Percentiles rank a stretch among this genome's conserved stretches.
Conservation (phyloP, 2,797 vertebrate species). For the Sebastes nivosus region DNA sequence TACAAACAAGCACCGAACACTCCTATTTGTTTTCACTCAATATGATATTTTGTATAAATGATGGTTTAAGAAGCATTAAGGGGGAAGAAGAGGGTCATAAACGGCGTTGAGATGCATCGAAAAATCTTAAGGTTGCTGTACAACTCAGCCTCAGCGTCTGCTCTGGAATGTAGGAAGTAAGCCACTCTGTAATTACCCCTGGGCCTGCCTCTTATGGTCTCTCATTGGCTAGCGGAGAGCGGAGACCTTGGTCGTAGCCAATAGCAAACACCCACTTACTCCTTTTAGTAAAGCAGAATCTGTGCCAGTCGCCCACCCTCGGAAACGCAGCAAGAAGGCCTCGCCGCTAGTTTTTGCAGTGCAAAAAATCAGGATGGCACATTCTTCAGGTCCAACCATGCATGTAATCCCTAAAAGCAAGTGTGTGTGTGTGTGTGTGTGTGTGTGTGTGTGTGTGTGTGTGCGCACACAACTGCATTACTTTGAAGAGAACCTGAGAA, state of each 20-base stretch:
- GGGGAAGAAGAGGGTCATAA: neutral
- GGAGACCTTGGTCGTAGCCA: slow-evolving; percentile 25
- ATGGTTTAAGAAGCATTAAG: neutral
- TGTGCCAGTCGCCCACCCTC: slow-evolving; percentile 44
- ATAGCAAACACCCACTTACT: slow-evolving; percentile 17
- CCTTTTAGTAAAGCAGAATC: slow-evolving; percentile 15
- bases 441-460: neutral
- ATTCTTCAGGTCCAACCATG: slow-evolving; percentile 67
- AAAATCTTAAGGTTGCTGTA: slow-evolving; percentile 32
- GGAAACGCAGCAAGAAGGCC: slow-evolving; percentile 33
- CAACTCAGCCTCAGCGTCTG: slow-evolving; percentile 43
- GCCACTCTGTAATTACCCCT: slow-evolving; percentile 72
- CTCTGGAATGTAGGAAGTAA: slow-evolving; percentile 74
- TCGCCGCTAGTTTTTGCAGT: slow-evolving; percentile 35
- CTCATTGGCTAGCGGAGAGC: slow-evolving; percentile 50
- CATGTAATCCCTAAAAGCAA: slow-evolving; percentile 53
- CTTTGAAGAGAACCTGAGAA: slow-evolving; percentile 1
- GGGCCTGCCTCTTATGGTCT: slow-evolving; percentile 2
- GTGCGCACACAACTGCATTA: neutral
- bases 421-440: neutral
- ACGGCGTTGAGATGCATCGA: neutral
- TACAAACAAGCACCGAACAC: neutral
- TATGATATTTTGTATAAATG: neutral
- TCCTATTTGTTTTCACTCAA: neutral
- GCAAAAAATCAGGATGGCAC: slow-evolving; percentile 69